These are phyloP conservation scores for Holacanthus passer DNA, from an alignment of 2,113 vertebrate genomes.

Conservation along the genomic window DNA sequence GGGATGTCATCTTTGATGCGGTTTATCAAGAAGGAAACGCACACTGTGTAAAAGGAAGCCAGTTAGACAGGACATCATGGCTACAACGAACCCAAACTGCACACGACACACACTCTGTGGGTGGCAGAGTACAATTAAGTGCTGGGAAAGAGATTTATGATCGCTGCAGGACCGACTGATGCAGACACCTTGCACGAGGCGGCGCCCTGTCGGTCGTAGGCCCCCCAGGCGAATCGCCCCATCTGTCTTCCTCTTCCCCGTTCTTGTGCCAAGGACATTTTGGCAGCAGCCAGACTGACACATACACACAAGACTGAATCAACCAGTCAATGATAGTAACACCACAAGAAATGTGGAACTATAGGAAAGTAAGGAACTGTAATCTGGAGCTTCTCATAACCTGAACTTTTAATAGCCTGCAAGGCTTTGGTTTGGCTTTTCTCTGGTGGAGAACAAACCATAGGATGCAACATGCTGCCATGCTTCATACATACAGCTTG, in stretches of 20 bases:
- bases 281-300: conserved; percentile 50
- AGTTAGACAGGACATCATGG: conserved; percentile 49
- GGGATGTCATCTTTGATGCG: conserved; percentile 47
- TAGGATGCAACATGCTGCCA: too few species aligned
- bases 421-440: too few species aligned
- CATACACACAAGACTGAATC: conserved; percentile 42
- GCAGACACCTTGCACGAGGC: conserved; percentile 40
- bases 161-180: conserved; percentile 6
- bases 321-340: conserved; percentile 53
- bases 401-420: too few species aligned
- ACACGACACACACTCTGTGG: conserved; percentile 26
- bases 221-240: conserved; percentile 19
- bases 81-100: conserved; percentile 2
- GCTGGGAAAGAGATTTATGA: conserved; percentile 23
- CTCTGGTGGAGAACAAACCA: too few species aligned
- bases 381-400: not conserved
- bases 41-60: conserved; percentile 59
- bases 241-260: conserved; percentile 61
- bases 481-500: too few species aligned
- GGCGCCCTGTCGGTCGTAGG: conserved; percentile 30
- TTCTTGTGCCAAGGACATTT: conserved; percentile 53
- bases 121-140: conserved; percentile 45
- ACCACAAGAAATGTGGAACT: conserved; percentile 1
- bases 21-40: conserved; percentile 54
- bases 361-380: not conserved